A percentile compares a stretch with the other conserved stretches of the same genome.
Conservation (phyloP, 2,797 vertebrate species). For the Malurus leucopterus region DNA sequence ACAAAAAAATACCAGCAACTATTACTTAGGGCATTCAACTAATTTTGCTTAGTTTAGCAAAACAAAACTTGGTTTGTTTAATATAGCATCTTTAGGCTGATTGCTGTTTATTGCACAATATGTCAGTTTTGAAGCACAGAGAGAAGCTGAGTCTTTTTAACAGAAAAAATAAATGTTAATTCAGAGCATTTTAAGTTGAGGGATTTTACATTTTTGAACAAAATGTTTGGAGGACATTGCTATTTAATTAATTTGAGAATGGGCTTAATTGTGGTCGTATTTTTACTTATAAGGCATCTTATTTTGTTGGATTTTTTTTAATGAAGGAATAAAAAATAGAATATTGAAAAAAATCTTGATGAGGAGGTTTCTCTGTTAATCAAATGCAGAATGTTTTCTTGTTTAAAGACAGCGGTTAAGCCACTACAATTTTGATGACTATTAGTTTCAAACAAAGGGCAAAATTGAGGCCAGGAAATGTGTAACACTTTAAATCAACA, state of each 20-base stretch:
- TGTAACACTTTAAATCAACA: conserved; percentile 44
- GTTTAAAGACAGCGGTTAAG: conserved; percentile 38
- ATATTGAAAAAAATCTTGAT: conserved; percentile 26
- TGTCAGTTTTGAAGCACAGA: conserved; percentile 73
- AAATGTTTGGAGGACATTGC: conserved; percentile 63
- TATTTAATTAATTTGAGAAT: conserved; percentile 66
- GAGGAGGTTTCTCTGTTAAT: conserved; percentile 53
- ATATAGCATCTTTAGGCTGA: conserved; percentile 78
- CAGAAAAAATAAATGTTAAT: conserved; percentile 69
- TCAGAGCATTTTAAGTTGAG: conserved; percentile 67
- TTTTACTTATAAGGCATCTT: conserved; percentile 48
- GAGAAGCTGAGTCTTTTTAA: conserved; percentile 65
- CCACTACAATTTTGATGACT: conserved; percentile 54
- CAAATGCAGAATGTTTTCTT: conserved; percentile 36
- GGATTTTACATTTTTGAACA: conserved; percentile 65
- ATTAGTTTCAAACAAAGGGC: conserved; percentile 51
- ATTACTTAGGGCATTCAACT: conserved; percentile 92
- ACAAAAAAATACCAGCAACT: conserved; percentile 87
- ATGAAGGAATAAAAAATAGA: conserved; percentile 32
- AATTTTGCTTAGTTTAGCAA: conserved; percentile 92
- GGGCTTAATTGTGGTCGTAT: conserved; percentile 42
- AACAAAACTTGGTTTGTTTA: conserved; percentile 85
- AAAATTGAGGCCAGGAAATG: conserved; percentile 43
- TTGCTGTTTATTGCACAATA: conserved; percentile 79
- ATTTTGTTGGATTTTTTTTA: conserved; percentile 48